Percentiles rank a stretch among this genome's conserved stretches.
Evolutionary conservation across 2,888 invertebrate species (phyloP).

Genomic region (Neuroscelio doddi): DNA sequence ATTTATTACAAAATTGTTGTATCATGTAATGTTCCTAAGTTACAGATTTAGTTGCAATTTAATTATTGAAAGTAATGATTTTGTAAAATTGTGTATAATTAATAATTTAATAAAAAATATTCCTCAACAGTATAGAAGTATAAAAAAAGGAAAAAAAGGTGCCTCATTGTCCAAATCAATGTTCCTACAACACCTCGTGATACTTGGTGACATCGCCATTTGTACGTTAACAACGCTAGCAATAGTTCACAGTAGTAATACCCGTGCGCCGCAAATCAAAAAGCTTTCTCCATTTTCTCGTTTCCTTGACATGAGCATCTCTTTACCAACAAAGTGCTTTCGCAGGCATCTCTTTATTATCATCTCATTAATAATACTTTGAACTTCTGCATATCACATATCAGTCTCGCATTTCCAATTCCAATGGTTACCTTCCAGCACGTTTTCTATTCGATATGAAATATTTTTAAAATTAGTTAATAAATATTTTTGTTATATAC

Average conservation of each 20-base stretch:
- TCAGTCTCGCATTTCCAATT: slow-evolving; percentile 25
- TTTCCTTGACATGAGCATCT: slow-evolving; percentile 30
- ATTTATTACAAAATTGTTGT: too few species aligned
- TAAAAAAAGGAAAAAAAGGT: neutral
- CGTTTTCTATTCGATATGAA: too few species aligned
- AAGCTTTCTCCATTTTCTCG: slow-evolving; percentile 29
- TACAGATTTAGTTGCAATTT: too few species aligned
- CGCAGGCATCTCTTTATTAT: slow-evolving; percentile 48
- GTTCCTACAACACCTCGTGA: slow-evolving; percentile 47
- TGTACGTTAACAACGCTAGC: slow-evolving; percentile 28
- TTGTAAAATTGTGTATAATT: too few species aligned
- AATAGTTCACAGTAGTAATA: slow-evolving; percentile 12
- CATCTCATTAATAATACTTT: slow-evolving; percentile 53
- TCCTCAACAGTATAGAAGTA: too few species aligned
- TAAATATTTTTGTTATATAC: too few species aligned
- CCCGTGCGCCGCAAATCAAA: slow-evolving; percentile 29
- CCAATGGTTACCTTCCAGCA: too few species aligned
- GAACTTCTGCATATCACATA: slow-evolving; percentile 37
- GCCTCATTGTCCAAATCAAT: slow-evolving; percentile 46
- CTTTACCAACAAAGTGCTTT: slow-evolving; percentile 53
- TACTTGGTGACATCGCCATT: slow-evolving; percentile 59
- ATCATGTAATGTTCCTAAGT: too few species aligned
- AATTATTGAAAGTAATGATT: too few species aligned
- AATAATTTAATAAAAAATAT: too few species aligned
- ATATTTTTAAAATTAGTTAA: too few species aligned